These are phyloP conservation scores for Sinocyclocheilus maitianheensis DNA, from an alignment of 2,113 vertebrate genomes.

Conservation along the genomic window DNA sequence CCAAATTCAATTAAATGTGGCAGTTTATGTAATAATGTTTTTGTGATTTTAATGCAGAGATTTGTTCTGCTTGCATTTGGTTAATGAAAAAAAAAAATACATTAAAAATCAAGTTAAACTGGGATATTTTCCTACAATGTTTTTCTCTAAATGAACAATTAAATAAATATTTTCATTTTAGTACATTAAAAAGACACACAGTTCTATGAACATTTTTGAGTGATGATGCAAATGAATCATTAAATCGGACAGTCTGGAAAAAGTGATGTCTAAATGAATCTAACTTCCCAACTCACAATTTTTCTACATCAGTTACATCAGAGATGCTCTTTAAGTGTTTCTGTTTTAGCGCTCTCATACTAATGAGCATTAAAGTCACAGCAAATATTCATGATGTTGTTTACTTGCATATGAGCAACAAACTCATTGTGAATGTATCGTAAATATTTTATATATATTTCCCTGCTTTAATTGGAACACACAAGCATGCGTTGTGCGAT, in stretches of 20 bases:
- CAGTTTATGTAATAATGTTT: background rate
- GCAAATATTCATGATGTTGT: background rate
- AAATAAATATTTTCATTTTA: too few relatives aligned
- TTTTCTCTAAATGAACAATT: background rate
- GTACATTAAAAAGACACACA: background rate
- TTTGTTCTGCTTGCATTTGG: background rate
- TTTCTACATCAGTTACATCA: background rate
- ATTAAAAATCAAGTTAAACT: background rate
- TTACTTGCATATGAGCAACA: background rate
- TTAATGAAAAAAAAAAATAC: background rate
- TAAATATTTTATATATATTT: background rate
- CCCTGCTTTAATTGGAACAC: background rate
- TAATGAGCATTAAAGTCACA: conserved; percentile 4
- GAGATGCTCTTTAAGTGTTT: background rate
- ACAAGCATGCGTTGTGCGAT: background rate
- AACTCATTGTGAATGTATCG: background rate
- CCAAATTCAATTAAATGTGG: background rate
- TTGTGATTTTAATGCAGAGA: background rate
- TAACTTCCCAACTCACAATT: background rate
- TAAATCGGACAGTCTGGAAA: background rate
- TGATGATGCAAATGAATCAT: background rate
- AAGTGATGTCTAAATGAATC: background rate
- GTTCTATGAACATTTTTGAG: background rate
- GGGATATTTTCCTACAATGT: background rate
- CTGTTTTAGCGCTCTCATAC: background rate